Base-by-base conservation (phyloP, 2,797 vertebrate species). In the Eremophila alpestris region DNA sequence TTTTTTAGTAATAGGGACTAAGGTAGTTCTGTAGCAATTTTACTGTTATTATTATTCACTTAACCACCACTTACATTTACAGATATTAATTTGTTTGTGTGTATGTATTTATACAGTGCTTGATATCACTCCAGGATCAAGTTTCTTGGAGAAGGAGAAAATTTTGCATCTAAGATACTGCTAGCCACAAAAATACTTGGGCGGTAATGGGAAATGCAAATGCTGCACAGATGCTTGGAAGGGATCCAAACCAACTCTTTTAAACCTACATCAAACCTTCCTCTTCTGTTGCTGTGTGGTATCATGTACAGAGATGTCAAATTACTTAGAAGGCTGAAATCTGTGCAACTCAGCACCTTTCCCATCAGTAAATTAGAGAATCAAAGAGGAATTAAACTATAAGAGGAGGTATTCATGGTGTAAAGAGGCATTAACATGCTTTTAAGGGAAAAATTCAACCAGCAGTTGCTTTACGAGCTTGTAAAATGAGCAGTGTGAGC, bases 1-100 rank as follows among this genome's bases (percentile, higher is more conserved):
- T 91, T 95, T 95, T 93, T 58, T 94, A 96, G 91, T 91, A 96
- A 95, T 86, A 92, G 19, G 1, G 4, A 30, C 71, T 95, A 93
- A 91, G 81, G 65, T 46, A 86, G 70, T 56, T 64, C 84, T 94
- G 27, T n/a, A 92, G 82, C 41, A 92, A 94, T 96, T 97, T 96
- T 76, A 62, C 77, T 90, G 56, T 78, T 58, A 49, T 97, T 97
- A 84, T 86, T 96, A 91, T 90, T 73, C 75, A 94, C 49, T 90
- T 84, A 93, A 85, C 86, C 87, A 95, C 68, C 90, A 95, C 73
- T 94, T 96, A 89, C 30, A 89, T 55, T 27, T 54, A 73, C 52
- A 95, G 93, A 68, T 94, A 84, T 30, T 91, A 2, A 32, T 70
- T 77, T 76, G 6, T 85, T 32, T 54, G 26, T 62, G 3, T 70